Conservation (phyloP, 2,113 vertebrate genomes). For the Pedionomus torquatus region DNA sequence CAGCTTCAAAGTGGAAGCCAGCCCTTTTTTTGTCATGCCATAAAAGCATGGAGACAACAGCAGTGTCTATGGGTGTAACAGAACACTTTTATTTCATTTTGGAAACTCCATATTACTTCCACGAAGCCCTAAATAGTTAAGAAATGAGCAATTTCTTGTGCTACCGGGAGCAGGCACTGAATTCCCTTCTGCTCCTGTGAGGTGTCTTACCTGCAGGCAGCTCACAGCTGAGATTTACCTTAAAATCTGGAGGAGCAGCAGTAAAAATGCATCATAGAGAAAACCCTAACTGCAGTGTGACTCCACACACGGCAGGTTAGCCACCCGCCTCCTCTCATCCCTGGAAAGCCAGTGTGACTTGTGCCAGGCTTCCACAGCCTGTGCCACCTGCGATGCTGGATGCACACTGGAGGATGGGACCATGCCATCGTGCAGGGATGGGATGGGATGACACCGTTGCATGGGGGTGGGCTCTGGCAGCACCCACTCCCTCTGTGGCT, state of each 20-base stretch:
- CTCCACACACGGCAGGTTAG: fast-evolving
- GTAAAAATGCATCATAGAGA: background rate
- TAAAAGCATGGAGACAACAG: background rate
- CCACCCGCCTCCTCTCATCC: fast-evolving
- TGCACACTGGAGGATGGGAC: background rate
- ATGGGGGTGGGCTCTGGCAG: background rate
- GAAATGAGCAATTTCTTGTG: background rate
- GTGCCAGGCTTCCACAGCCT: too few relatives aligned
- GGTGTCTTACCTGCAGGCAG: fast-evolving
- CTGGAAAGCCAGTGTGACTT: fast-evolving
- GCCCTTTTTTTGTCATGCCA: background rate
- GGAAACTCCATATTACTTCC: background rate
- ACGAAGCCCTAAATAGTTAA: background rate
- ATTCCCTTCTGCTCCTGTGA: background rate
- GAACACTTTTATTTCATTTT: background rate
- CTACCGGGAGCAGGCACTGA: fast-evolving
- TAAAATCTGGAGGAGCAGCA: too few relatives aligned
- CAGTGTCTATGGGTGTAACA: background rate
- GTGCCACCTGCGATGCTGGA: background rate
- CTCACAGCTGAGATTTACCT: fast-evolving
- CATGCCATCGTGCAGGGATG: fast-evolving
- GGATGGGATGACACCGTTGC: background rate
- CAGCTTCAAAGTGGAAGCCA: background rate
- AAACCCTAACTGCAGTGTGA: fast-evolving
- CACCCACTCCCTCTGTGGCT: background rate